phyloP scores from a whole-genome alignment of 2,888 invertebrate genomes.

The Halictus ligatus region DNA sequence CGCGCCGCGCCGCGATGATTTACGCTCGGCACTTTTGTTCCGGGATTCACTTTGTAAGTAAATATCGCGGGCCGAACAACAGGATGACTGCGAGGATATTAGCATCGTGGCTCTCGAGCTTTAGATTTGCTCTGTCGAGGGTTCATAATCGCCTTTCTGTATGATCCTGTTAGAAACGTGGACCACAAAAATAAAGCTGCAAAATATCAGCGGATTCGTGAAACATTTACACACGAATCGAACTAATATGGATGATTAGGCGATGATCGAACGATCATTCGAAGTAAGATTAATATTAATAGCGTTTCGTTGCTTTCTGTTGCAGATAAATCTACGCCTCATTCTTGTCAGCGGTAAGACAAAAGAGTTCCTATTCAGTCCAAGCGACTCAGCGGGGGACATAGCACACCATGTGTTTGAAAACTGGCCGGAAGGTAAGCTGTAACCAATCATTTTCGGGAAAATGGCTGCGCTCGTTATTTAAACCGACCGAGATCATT shows the following conservation, averaged over 20 bases:
- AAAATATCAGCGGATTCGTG: no score
- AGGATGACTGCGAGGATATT: background rate
- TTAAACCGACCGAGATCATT: background rate
- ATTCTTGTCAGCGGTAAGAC: slow-evolving; percentile 99
- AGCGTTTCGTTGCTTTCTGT: slow-evolving; percentile 77
- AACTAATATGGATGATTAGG: background rate
- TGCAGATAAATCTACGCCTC: slow-evolving; percentile 98
- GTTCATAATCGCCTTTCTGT: background rate
- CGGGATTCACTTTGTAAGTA: slow-evolving; percentile 32
- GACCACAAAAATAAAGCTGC: no score
- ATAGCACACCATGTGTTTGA: slow-evolving; percentile 99
- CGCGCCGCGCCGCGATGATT: background rate
- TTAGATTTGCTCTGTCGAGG: background rate
- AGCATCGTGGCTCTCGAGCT: slow-evolving; percentile 5
- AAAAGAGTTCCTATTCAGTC: slow-evolving; percentile 99
- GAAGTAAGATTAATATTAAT: background rate
- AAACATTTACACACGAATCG: background rate
- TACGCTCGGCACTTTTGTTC: slow-evolving; percentile 23
- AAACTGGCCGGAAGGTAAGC: slow-evolving; percentile 98
- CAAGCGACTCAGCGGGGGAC: slow-evolving; percentile 98
- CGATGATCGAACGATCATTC: background rate
- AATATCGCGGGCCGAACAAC: slow-evolving; percentile 18
- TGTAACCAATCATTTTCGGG: background rate
- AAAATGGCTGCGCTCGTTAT: no score
- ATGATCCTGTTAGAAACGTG: background rate